Percentiles rank a stretch among this genome's conserved stretches.
Conservation (phyloP, 2,797 vertebrate genomes). For the Galago senegalensis region DNA sequence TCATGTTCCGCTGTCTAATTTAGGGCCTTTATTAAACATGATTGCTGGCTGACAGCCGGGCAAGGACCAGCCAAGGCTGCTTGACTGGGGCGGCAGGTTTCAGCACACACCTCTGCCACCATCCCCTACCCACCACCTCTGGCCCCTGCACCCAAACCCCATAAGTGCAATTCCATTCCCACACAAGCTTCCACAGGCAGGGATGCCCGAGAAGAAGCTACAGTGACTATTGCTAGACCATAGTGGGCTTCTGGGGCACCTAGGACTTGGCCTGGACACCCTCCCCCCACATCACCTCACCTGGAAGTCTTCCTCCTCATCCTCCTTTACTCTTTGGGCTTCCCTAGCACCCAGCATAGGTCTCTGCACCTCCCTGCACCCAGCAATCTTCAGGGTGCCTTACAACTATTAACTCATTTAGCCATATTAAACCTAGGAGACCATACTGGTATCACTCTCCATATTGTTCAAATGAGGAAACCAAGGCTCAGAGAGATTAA, state of each 20-base stretch:
- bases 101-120: background rate
- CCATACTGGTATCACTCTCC: background rate
- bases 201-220: background rate
- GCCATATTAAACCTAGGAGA: background rate
- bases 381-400: background rate
- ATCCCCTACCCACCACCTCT: background rate
- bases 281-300: background rate
- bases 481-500: background rate
- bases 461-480: background rate
- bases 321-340: background rate
- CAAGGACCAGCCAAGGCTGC: background rate
- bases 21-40: conserved; percentile 84
- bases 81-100: background rate
- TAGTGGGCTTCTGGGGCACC: background rate
- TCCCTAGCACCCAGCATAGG: background rate
- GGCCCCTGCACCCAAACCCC: background rate
- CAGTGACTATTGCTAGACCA: background rate
- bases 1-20: conserved; percentile 81
- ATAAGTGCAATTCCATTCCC: background rate
- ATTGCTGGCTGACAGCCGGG: conserved; percentile 82
- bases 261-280: background rate
- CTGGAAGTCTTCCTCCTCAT: background rate
- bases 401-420: background rate
- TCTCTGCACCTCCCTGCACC: background rate
- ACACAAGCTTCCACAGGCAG: background rate